Evolutionary conservation across 2,888 invertebrate species (phyloP), one percentile per base, ranked within the genome.

Genomic region (Cabera pusaria): DNA sequence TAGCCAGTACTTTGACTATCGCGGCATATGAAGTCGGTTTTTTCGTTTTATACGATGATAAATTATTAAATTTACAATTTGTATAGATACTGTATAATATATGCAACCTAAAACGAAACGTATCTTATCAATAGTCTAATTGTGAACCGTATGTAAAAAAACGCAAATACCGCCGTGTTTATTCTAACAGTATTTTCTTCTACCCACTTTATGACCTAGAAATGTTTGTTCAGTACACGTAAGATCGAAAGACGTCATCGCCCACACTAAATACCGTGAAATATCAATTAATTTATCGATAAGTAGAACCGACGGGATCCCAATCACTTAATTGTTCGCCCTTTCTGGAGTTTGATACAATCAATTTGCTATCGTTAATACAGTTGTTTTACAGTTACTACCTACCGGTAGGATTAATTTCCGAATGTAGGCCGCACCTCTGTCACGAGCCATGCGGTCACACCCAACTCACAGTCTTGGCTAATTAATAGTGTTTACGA

Each of bases 401-500:
- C 3, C 65, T 64, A 66, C 71, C 67, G 77, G 72, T 80, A 76
- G 80, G 82, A 85, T 82, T 87, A 88, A 83, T 86, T 83, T 69
- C 76, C 74, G 71, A 84, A 85, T 81, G 81, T 74, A 71, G 76
- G 75, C 85, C 86, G 69, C 87, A 61, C 87, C 88, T 72, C 24
- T 29, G 40, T 24, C 28, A 24, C 34, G 16, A 24, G 34, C 12
- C 23, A 10, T 7, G 19, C 45, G 52, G 81, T 72, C 84, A 70
- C 86, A 60, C 86, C 85, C 76, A 60, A 20, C 11, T 23, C 56
- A 59, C 61, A 61, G 63, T 64, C 62, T 53, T 43, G 42, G 58
- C 83, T 86, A 87, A 87, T 88, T 86, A 86, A 86, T 79, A 78
- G 75, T 72, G 78, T 72, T 83, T 81, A 81, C 80, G 77, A 82